Percentiles rank a stretch among this genome's conserved stretches.
Evolutionary conservation across 2,797 vertebrate species (phyloP).

Genomic region (Pteronotus mesoamericanus): DNA sequence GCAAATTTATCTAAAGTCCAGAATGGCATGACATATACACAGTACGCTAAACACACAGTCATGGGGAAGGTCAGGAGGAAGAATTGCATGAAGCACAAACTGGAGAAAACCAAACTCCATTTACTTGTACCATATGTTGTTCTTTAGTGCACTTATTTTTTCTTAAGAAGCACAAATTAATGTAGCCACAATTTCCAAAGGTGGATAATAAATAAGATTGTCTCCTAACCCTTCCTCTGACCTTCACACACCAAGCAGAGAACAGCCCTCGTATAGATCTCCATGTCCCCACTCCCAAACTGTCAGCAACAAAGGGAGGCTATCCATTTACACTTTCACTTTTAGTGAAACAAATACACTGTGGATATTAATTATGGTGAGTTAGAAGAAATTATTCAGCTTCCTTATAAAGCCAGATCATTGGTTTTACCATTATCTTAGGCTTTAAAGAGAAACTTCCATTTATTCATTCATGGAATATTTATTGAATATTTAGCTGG

Average conservation of each 20-base stretch:
- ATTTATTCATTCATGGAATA: conserved; percentile 35
- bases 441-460: neutral
- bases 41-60: accelerated
- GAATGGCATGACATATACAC: neutral
- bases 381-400: neutral
- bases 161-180: neutral
- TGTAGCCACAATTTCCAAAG: conserved; percentile 10
- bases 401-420: neutral
- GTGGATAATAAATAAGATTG: neutral
- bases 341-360: conserved; percentile 10
- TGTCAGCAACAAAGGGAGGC: neutral
- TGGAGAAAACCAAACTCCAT: neutral
- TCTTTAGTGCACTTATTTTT: neutral
- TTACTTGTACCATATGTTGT: neutral
- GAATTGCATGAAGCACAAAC: neutral
- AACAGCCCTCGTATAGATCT: neutral
- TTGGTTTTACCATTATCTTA: neutral
- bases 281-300: neutral
- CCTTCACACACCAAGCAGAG: neutral
- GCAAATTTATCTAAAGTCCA: neutral
- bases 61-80: neutral
- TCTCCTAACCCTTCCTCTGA: neutral
- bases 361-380: neutral
- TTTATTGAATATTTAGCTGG: conserved; percentile 26
- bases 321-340: neutral